Evolutionary conservation across 2,113 vertebrate species (phyloP).

Genomic region (Austrofundulus limnaeus): DNA sequence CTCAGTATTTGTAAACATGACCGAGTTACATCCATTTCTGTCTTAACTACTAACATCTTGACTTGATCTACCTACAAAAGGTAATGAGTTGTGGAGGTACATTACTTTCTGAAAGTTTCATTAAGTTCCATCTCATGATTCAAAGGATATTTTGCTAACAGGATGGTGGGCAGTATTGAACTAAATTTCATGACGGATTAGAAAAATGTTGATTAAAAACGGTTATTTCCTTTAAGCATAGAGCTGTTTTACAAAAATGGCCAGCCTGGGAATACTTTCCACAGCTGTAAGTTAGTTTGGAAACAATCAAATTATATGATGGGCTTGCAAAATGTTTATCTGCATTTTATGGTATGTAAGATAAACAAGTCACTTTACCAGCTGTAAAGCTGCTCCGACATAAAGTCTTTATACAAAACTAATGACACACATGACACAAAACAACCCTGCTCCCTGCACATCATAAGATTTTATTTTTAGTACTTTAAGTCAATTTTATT

Average conservation of each 20-base stretch:
- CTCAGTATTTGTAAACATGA: no score
- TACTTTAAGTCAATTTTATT: neutral
- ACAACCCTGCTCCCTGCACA: neutral
- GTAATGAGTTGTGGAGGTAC: no score
- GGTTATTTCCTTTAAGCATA: neutral
- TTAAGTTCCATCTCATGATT: no score
- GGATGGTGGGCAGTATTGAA: no score
- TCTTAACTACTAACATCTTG: no score
- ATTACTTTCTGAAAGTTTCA: no score
- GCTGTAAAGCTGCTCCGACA: neutral
- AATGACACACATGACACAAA: neutral
- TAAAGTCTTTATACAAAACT: neutral
- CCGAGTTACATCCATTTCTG: no score
- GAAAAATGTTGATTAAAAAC: neutral
- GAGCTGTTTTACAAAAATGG: neutral
- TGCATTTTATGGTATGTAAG: no score
- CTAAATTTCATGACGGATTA: no score
- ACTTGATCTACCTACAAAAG: no score
- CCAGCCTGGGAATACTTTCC: neutral
- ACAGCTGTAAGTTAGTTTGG: neutral
- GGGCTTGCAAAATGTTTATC: neutral
- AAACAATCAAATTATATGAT: neutral
- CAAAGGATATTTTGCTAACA: no score
- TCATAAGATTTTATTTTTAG: neutral
- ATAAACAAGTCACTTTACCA: neutral